Percentiles rank a stretch among this genome's conserved stretches.
Evolutionary conservation across 2,888 invertebrate species (phyloP).

Genomic region (Adela reaumurella): DNA sequence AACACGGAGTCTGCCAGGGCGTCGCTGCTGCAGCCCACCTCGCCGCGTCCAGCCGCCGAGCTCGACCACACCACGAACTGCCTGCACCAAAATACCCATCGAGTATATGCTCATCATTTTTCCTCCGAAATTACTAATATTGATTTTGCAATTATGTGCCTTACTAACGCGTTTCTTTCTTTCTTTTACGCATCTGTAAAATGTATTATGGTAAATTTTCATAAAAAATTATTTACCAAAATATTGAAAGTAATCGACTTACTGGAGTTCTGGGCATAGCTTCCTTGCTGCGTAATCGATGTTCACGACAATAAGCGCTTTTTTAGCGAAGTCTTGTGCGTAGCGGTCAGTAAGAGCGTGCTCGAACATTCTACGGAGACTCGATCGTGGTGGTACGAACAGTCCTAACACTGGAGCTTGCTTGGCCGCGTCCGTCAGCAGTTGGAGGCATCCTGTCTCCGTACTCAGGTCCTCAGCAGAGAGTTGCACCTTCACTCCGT

Average conservation of each 20-base stretch:
- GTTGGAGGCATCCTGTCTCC: neutral
- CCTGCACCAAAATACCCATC: slow-evolving; percentile 2
- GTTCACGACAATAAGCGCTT: neutral
- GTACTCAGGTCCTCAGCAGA: neutral
- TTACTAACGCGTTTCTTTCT: neutral
- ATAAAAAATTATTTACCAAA: too few relatives aligned
- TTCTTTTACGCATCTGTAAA: neutral
- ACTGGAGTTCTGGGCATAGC: neutral
- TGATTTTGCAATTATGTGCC: neutral
- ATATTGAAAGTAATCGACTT: neutral
- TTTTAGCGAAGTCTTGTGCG: too few relatives aligned
- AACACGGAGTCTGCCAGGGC: neutral
- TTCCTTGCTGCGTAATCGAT: slow-evolving; percentile 3
- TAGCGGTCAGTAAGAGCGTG: neutral
- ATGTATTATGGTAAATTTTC: too few relatives aligned
- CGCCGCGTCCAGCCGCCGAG: neutral
- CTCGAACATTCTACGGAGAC: neutral
- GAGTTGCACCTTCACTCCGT: neutral
- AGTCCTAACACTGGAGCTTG: slow-evolving; percentile 1
- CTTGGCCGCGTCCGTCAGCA: neutral
- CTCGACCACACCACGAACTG: neutral
- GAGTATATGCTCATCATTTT: too few relatives aligned
- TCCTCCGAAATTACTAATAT: too few relatives aligned
- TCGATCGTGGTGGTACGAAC: neutral
- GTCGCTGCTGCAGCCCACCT: neutral